Percentiles rank a stretch among this genome's conserved stretches.
Evolutionary conservation across 2,797 vertebrate species (phyloP).

Genomic region (Spheniscus humboldti): DNA sequence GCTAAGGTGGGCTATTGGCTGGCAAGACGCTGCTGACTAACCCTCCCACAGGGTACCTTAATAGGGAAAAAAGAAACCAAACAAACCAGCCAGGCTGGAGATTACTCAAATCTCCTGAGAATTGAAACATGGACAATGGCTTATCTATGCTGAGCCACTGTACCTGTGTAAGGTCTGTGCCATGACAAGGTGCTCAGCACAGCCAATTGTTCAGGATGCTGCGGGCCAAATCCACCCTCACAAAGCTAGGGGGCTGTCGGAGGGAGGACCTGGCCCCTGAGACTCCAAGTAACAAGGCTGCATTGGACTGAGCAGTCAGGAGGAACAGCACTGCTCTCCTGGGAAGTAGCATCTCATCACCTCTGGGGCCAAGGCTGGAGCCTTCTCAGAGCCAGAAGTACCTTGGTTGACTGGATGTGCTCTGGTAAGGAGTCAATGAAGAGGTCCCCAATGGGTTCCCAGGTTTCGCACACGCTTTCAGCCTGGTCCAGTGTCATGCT

Average conservation of each 20-base stretch:
- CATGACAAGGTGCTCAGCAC: not conserved
- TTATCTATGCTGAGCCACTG: not conserved
- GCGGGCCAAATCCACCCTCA: not conserved
- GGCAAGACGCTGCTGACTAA: not conserved
- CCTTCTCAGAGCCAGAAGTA: constrained; percentile 46
- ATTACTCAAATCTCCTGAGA: not conserved
- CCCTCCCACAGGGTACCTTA: not conserved
- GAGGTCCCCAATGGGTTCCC: constrained; percentile 96
- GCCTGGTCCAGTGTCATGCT: constrained; percentile 86
- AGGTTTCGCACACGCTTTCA: constrained; percentile 87
- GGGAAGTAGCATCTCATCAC: not conserved
- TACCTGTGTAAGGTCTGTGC: not conserved
- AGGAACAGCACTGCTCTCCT: not conserved
- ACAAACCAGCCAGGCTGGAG: not conserved
- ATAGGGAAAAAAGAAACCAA: not conserved
- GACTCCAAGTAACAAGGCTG: not conserved
- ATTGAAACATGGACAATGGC: not conserved
- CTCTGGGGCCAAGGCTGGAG: not conserved
- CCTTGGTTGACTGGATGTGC: constrained; percentile 96
- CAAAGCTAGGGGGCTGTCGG: not conserved
- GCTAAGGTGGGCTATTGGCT: not conserved
- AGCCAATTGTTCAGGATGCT: not conserved
- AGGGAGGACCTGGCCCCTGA: not conserved
- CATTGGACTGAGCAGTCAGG: not conserved
- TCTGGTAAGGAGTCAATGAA: constrained; percentile 97